These are phyloP conservation scores for Myopa tessellatipennis DNA, from an alignment of 2,888 invertebrate genomes.

Conservation along the genomic window DNA sequence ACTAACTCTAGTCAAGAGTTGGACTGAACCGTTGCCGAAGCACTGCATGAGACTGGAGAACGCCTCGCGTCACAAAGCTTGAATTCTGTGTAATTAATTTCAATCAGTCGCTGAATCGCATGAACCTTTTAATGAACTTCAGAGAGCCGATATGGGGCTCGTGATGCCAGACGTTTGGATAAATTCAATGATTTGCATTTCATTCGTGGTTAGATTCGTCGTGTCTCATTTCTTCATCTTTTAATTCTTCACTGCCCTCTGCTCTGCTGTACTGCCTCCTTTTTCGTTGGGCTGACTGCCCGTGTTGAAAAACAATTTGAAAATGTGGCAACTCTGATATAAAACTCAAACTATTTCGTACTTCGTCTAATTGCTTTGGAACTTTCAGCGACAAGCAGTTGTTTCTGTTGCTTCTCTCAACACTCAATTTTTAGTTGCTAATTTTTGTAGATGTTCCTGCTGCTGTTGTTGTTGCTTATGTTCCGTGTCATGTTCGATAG, in stretches of 20 bases:
- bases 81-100: no score
- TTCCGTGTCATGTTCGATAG: conserved; percentile 30
- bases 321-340: conserved; percentile 3
- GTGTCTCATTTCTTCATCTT: no score
- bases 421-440: conserved; percentile 15
- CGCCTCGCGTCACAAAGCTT: no score
- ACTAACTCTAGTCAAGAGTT: no score
- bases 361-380: conserved; percentile 5
- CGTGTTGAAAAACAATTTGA: conserved; percentile 31
- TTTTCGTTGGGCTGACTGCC: conserved; percentile 31
- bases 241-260: neutral
- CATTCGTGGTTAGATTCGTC: no score
- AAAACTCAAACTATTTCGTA: neutral
- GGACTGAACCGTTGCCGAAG: no score
- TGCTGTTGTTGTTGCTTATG: conserved; percentile 17
- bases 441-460: neutral
- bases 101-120: no score
- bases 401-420: conserved; percentile 57
- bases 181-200: no score
- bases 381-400: conserved; percentile 61
- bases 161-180: no score
- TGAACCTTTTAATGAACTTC: no score
- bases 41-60: no score
- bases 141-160: no score
- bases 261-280: conserved; percentile 8